A percentile compares a stretch with the other conserved stretches of the same genome.
These are phyloP conservation scores for Dasyurus viverrinus DNA, from an alignment of 2,113 vertebrate genomes.

Conservation along the genomic window DNA sequence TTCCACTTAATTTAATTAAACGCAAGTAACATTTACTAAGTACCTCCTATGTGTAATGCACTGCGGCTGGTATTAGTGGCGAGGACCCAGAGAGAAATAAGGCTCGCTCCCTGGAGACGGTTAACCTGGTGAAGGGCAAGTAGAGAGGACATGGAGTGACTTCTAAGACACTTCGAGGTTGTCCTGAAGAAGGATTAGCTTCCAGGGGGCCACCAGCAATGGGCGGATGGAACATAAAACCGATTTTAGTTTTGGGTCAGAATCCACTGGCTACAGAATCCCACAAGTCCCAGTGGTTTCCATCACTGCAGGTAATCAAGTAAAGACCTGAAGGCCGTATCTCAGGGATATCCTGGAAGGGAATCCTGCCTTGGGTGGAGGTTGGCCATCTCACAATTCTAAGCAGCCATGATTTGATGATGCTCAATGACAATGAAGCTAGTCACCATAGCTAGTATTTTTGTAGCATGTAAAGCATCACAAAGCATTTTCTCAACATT, in stretches of 20 bases:
- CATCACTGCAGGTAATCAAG: not conserved
- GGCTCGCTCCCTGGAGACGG: not conserved
- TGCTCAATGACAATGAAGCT: not conserved
- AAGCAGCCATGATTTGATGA: not conserved
- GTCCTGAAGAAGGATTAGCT: not conserved
- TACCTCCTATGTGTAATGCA: not conserved
- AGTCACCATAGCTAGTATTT: not conserved
- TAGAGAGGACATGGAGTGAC: not conserved
- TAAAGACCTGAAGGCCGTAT: not conserved
- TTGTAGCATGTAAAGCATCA: not conserved
- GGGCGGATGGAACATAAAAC: not conserved
- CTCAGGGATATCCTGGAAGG: not conserved
- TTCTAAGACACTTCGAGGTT: not conserved
- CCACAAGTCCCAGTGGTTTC: not conserved
- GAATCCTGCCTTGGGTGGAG: not conserved
- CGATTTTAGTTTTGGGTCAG: not conserved
- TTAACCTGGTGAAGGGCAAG: not conserved
- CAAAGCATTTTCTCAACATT: not conserved
- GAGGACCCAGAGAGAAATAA: not conserved
- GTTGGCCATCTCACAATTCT: not conserved
- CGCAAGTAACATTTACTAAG: not conserved
- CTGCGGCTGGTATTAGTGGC: not conserved
- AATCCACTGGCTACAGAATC: not conserved
- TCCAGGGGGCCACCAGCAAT: not conserved
- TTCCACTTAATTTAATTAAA: constrained; percentile 6